Conservation (phyloP, 1,140 invertebrate species). For the Aphis craccivora region DNA sequence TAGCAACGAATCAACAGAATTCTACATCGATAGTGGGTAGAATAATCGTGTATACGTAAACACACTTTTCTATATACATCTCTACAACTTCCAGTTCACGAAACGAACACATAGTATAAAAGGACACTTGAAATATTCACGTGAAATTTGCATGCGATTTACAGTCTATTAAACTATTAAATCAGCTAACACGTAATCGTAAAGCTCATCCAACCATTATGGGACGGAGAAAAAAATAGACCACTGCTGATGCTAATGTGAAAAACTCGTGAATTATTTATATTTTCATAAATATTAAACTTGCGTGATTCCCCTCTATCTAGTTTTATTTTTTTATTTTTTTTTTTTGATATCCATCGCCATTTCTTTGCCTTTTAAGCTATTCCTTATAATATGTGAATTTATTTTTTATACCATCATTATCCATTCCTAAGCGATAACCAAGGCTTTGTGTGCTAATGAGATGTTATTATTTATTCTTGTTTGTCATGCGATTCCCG, state of each 20-base stretch:
- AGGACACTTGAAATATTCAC: not conserved
- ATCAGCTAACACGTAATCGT: not conserved
- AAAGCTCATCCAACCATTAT: not conserved
- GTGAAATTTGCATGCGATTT: not conserved
- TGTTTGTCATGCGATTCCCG: slow-evolving; percentile 22
- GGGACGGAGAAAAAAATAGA: not conserved
- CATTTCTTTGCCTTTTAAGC: not conserved
- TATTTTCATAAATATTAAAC: slow-evolving; percentile 30
- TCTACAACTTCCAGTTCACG: not conserved
- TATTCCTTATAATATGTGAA: not conserved
- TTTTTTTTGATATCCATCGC: not conserved
- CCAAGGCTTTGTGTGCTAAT: not conserved
- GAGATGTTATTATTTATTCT: slow-evolving; percentile 3
- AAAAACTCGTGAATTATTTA: slow-evolving; percentile 39
- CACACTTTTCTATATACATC: not conserved
- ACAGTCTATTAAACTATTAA: slow-evolving; percentile 29
- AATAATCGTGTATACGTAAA: not conserved
- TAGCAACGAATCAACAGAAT: not conserved
- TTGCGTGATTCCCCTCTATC: slow-evolving; percentile 6
- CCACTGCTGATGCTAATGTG: not conserved
- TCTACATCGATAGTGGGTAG: not conserved
- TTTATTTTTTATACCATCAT: slow-evolving; percentile 15
- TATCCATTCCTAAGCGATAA: slow-evolving; percentile 23
- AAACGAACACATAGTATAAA: not conserved
- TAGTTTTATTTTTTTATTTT: not conserved